phyloP scores from a whole-genome alignment of 1,140 invertebrate species.

The Pararge aegeria region DNA sequence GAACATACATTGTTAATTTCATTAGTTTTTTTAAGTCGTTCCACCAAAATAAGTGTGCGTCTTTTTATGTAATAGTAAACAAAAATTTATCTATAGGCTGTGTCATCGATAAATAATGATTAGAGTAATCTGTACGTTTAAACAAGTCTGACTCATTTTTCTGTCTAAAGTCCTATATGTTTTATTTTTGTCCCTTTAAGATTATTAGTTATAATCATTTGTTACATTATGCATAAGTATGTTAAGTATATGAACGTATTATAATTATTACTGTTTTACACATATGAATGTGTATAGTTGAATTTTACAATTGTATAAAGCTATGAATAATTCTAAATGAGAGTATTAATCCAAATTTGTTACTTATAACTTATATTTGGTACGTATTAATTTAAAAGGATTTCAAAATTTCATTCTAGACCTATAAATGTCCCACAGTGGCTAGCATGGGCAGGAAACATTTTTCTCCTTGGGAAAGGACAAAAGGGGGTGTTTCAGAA shows the following conservation, averaged over 20 bases:
- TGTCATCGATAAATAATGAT: constrained; percentile 31
- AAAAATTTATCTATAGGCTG: constrained; percentile 32
- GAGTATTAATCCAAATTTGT: no score
- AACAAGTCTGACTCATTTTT: constrained; percentile 24
- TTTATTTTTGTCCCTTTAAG: constrained; percentile 8
- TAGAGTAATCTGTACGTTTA: constrained; percentile 21
- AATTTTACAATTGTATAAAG: neutral
- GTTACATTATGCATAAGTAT: neutral
- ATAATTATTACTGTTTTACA: neutral
- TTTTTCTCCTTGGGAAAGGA: no score
- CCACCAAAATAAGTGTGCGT: neutral
- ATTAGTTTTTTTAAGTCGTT: no score
- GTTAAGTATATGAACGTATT: neutral
- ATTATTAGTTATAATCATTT: constrained; percentile 1
- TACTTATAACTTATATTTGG: no score
- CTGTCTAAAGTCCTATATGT: neutral
- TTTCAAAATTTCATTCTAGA: no score
- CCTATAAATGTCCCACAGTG: no score
- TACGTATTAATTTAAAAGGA: no score
- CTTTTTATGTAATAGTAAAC: neutral
- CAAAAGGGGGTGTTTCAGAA: no score
- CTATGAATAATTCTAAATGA: no score
- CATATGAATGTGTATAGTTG: neutral
- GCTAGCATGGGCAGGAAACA: no score
- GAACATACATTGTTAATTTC: no score